Conservation (phyloP, 2,888 invertebrate species). For the Nebria brevicollis region DNA sequence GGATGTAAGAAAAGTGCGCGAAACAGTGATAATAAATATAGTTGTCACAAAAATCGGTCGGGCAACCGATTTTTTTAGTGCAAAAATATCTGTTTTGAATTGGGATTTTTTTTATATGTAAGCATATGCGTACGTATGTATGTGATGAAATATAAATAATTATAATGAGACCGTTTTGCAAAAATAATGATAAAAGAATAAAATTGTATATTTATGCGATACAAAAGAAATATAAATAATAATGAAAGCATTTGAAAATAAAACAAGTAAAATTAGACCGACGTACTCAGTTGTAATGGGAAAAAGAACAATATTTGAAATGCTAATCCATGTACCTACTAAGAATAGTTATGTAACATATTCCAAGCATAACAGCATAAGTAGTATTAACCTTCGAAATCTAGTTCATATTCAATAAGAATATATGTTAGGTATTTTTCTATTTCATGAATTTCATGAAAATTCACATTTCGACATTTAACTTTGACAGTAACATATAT, state of each 20-base stretch:
- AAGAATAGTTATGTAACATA: background rate
- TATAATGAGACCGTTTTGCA: too few relatives aligned
- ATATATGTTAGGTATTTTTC: background rate
- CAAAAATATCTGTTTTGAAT: too few relatives aligned
- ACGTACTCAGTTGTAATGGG: background rate
- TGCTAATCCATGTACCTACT: background rate
- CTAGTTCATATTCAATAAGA: constrained; percentile 41
- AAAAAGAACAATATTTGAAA: background rate
- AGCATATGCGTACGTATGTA: too few relatives aligned
- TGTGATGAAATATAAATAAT: too few relatives aligned
- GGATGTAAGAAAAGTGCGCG: too few relatives aligned
- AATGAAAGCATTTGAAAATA: background rate
- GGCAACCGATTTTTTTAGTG: too few relatives aligned
- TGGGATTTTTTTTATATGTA: too few relatives aligned
- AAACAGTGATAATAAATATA: too few relatives aligned
- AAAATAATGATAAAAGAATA: too few relatives aligned
- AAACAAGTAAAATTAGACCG: background rate
- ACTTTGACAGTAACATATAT: constrained; percentile 11
- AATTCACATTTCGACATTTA: constrained; percentile 31
- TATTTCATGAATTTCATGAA: constrained; percentile 39
- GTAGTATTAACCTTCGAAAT: constrained; percentile 37
- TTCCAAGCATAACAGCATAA: constrained; percentile 2
- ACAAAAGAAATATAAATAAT: background rate
- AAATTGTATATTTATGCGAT: background rate
- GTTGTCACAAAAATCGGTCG: too few relatives aligned